A percentile compares a stretch with the other conserved stretches of the same genome.
Evolutionary conservation across 2,113 vertebrate genomes (phyloP).

Genomic region (Bos javanicus): DNA sequence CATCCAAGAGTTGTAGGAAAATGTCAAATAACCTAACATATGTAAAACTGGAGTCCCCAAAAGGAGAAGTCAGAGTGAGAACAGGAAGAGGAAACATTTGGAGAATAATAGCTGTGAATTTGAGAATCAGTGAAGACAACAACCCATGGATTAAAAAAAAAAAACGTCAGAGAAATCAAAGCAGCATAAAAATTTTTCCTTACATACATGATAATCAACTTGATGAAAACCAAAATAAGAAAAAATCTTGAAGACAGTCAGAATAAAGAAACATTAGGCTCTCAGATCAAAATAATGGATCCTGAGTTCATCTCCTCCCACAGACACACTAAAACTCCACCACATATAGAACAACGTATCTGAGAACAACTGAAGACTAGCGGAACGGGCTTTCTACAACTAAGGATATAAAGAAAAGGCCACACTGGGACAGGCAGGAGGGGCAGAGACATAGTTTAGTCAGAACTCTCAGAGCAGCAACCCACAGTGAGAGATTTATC

Average conservation of each 20-base stretch:
- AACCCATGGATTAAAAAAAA: neutral
- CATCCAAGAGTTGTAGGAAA: neutral
- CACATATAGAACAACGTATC: neutral
- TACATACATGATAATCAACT: neutral
- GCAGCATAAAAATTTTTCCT: neutral
- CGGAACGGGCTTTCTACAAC: neutral
- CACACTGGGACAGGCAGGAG: neutral
- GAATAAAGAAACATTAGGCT: neutral
- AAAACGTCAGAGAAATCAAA: neutral
- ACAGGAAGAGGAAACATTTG: neutral
- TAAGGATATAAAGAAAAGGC: neutral
- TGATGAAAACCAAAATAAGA: neutral
- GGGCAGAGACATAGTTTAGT: neutral
- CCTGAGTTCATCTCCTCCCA: neutral
- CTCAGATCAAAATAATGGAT: neutral
- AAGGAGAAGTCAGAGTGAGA: neutral
- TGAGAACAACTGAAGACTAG: neutral
- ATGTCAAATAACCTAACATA: neutral
- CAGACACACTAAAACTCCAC: neutral
- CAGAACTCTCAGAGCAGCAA: neutral
- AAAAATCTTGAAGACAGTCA: neutral
- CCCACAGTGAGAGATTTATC: neutral
- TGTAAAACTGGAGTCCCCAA: neutral
- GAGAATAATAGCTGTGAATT: neutral
- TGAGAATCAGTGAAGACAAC: neutral